Base-by-base conservation (phyloP, 1,140 invertebrate genomes). In the Nebria ingens region DNA sequence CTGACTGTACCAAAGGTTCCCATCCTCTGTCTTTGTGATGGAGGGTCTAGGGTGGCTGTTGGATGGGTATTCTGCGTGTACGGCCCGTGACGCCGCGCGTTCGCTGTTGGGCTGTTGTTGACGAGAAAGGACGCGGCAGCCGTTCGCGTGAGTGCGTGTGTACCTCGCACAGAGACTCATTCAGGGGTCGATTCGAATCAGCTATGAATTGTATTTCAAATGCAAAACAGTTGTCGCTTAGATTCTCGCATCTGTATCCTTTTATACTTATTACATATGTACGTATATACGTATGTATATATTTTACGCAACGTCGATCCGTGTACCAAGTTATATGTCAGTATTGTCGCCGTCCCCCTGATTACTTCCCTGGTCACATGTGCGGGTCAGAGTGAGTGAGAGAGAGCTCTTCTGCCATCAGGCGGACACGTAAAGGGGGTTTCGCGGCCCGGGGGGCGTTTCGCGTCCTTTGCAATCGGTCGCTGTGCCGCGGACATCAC, bases 391-490 rank as follows among this genome's bases (percentile, higher is more conserved):
- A 34, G n/a, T 34, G 25, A 34, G 25, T 34, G 25, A 34, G n/a
- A 6, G 6, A 34, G 51, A 25, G 38, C 38, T 25, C 45, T 23
- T 56, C 42, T 49, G 29, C 51, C 45, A 51, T 49, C 22, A 45
- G 23, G 34, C 34, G 22, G 42, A 51, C n/a, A n/a, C n/a, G n/a
- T n/a, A n/a, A n/a, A n/a, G n/a, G n/a, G n/a, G n/a, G n/a, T n/a
- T n/a, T n/a, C n/a, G n/a, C n/a, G n/a, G n/a, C n/a, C n/a, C 40
- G 6, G 15, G 9, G 9, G 40, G 9, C 40, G 40, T 11, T 45
- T 45, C 40, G 40, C 40, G 40, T 45, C 40, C 40, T 54, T 54
- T 54, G 19, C 53, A 38, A 42, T 42, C 53, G 53, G 40, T 38
- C 15, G 15, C 40, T 9, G 40, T n/a, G n/a, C n/a, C n/a, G n/a